Conservation (phyloP, 2,113 vertebrate species). For the Muntiacus reevesi region DNA sequence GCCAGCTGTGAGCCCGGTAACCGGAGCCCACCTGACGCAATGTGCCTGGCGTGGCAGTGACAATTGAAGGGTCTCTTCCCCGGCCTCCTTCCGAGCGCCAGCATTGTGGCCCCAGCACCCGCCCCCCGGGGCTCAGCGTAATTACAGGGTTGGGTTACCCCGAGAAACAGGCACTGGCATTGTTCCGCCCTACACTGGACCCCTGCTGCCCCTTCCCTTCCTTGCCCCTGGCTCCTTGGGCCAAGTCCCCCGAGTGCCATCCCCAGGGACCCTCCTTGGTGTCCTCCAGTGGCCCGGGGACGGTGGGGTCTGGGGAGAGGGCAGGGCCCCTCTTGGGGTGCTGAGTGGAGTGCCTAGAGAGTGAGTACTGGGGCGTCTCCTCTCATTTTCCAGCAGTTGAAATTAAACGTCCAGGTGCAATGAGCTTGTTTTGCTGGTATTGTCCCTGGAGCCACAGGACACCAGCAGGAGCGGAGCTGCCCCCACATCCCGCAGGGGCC, state of each 20-base stretch:
- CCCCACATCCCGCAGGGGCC: background rate
- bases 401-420: background rate
- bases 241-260: background rate
- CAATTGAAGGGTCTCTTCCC: constrained; percentile 47
- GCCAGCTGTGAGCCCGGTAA: constrained; percentile 54
- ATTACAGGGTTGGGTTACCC: constrained; percentile 56
- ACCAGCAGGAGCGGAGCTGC: background rate
- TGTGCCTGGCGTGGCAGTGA: background rate
- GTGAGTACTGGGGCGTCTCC: rapidly evolving
- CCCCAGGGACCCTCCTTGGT: background rate
- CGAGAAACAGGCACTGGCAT: constrained; percentile 51
- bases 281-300: rapidly evolving
- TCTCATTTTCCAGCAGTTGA: background rate
- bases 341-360: rapidly evolving
- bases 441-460: background rate
- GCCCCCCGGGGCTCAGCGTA: constrained; percentile 32
- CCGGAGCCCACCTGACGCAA: background rate
- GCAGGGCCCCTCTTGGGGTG: rapidly evolving
- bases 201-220: background rate
- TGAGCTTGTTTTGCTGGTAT: background rate
- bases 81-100: background rate
- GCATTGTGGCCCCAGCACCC: background rate
- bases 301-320: background rate
- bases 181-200: background rate
- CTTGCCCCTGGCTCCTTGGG: background rate